Evolutionary conservation across 2,113 vertebrate species (phyloP).

Genomic region (Orycteropus afer): DNA sequence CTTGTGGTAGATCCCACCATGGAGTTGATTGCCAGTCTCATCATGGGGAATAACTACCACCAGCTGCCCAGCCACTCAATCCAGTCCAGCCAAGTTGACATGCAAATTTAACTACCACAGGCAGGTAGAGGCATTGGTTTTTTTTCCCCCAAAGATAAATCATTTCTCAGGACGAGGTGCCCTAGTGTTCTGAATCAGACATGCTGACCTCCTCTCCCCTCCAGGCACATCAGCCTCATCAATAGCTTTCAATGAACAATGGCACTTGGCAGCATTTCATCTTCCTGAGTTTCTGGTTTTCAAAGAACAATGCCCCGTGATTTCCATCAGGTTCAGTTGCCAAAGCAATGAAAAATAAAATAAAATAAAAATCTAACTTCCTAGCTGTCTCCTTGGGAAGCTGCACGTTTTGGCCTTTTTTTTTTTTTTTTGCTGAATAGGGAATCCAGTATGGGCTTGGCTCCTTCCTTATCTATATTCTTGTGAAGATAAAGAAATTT

Average conservation of each 20-base stretch:
- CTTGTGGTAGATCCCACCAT: too few relatives aligned
- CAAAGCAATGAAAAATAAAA: neutral
- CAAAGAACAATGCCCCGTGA: neutral
- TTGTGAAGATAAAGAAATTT: neutral
- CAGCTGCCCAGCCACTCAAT: too few relatives aligned
- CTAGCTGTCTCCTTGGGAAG: neutral
- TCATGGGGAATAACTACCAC: too few relatives aligned
- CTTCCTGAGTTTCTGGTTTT: conserved; percentile 43
- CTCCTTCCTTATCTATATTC: neutral
- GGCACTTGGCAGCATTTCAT: neutral
- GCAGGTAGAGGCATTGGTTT: neutral
- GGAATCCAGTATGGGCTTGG: neutral
- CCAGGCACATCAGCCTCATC: neutral
- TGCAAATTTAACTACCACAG: too few relatives aligned
- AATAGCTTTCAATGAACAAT: neutral
- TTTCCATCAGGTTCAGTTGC: neutral
- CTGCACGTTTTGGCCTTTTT: neutral
- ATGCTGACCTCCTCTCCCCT: neutral
- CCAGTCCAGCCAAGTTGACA: too few relatives aligned
- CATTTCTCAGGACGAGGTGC: neutral
- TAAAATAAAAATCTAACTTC: neutral
- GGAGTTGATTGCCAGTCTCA: too few relatives aligned
- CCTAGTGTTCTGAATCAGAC: neutral
- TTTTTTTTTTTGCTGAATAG: neutral
- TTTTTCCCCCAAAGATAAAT: neutral